phyloP scores from a whole-genome alignment of 2,797 vertebrate genomes.

The Melanogrammus aeglefinus region DNA sequence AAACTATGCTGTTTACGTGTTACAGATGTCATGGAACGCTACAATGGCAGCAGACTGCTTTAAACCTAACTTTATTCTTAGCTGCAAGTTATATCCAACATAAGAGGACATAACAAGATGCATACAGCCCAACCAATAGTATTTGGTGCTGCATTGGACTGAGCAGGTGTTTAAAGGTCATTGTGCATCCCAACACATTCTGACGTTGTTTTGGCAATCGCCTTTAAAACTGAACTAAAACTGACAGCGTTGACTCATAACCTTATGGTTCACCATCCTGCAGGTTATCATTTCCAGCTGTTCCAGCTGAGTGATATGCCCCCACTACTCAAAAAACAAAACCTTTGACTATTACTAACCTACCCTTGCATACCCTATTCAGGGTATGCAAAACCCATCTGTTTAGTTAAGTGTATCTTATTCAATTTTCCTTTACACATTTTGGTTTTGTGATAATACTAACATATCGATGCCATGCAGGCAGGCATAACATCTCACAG shows the following conservation, averaged over 20 bases:
- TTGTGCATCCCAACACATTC: background rate
- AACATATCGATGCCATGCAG: background rate
- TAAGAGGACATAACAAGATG: background rate
- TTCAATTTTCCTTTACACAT: background rate
- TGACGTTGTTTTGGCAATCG: background rate
- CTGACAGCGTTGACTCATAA: background rate
- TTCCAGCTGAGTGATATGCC: background rate
- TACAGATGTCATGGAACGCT: no score
- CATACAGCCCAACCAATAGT: background rate
- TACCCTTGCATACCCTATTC: no score
- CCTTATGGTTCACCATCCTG: background rate
- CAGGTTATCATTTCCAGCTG: background rate
- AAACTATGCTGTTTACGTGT: background rate
- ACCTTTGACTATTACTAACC: background rate
- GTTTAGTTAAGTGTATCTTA: background rate
- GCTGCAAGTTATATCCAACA: background rate
- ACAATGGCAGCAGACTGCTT: no score
- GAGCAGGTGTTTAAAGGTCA: conserved; percentile 6
- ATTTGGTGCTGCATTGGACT: background rate
- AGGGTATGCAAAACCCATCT: background rate
- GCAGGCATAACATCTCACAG: background rate
- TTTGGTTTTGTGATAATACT: background rate
- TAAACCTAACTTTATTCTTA: background rate
- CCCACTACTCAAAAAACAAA: background rate
- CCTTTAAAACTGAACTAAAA: background rate